phyloP scores from a whole-genome alignment of 1,140 invertebrate genomes.

The Zaprionus tsacasi region DNA sequence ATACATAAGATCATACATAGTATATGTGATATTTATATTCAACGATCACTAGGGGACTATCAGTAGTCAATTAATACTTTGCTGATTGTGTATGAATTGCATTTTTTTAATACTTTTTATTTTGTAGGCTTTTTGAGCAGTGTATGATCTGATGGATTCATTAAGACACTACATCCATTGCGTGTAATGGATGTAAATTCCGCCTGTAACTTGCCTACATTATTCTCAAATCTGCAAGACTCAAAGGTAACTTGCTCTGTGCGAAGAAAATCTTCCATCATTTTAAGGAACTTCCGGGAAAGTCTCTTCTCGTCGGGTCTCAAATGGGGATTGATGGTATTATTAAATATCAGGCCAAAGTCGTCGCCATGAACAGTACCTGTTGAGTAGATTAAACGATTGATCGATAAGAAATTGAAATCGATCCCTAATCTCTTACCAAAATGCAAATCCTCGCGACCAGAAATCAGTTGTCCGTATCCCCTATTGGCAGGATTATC shows the following conservation, averaged over 20 bases:
- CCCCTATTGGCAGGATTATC: conserved; percentile 48
- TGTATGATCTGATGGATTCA: background rate
- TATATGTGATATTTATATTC: background rate
- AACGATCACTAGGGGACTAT: background rate
- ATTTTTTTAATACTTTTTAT: background rate
- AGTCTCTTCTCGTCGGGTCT: background rate
- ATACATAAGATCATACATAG: background rate
- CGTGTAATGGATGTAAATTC: background rate
- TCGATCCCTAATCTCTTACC: conserved; percentile 34
- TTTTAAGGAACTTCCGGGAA: background rate
- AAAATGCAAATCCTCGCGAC: conserved; percentile 42
- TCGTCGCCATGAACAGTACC: conserved; percentile 64
- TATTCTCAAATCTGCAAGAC: background rate
- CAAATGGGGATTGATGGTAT: background rate
- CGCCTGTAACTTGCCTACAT: background rate
- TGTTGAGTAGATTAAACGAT: background rate
- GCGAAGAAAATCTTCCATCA: background rate
- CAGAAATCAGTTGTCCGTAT: conserved; percentile 22
- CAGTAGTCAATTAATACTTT: background rate
- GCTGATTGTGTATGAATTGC: background rate
- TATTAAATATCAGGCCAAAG: conserved; percentile 43
- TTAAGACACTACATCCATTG: background rate
- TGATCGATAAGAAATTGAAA: background rate
- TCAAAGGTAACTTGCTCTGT: background rate
- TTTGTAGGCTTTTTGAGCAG: background rate